Percentiles rank a stretch among this genome's conserved stretches.
phyloP scores from a whole-genome alignment of 2,113 vertebrate species.

The Xiphorhynchus elegans region DNA sequence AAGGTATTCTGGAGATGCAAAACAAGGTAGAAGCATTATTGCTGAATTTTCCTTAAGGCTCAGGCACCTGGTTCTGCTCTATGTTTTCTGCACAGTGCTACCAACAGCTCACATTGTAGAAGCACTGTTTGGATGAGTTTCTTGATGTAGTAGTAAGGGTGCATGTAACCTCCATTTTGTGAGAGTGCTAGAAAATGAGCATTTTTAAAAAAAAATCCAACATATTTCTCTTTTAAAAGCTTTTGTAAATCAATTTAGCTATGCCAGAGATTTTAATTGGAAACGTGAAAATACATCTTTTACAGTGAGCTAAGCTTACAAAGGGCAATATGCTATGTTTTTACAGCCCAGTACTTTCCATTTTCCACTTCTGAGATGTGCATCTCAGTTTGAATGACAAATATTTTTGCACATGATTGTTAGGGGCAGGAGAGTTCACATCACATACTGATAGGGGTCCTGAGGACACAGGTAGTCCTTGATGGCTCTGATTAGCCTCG shows the following conservation, averaged over 20 bases:
- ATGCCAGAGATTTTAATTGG: background rate
- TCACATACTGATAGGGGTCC: background rate
- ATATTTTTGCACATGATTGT: background rate
- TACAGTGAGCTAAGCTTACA: background rate
- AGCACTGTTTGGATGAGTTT: constrained; percentile 15
- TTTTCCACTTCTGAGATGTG: constrained; percentile 7
- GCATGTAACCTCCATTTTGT: background rate
- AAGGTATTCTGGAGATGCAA: background rate
- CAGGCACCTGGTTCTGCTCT: background rate
- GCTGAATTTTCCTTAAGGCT: constrained; percentile 9
- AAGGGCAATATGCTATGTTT: constrained; percentile 12
- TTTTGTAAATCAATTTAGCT: constrained; percentile 47
- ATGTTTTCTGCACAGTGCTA: background rate
- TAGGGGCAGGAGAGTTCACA: background rate
- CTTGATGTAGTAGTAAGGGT: background rate
- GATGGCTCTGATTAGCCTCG: background rate
- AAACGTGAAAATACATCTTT: constrained; percentile 27
- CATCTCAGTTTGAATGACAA: background rate
- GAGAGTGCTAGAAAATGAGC: background rate
- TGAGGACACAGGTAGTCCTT: background rate
- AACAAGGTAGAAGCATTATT: background rate
- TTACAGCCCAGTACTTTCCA: constrained; percentile 19
- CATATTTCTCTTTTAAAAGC: constrained; percentile 1
- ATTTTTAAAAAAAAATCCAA: background rate
- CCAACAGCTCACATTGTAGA: background rate